Evolutionary conservation across 2,888 invertebrate species (phyloP), one percentile per base, ranked within the genome.

Genomic region (Caenorhabditis plicata): DNA sequence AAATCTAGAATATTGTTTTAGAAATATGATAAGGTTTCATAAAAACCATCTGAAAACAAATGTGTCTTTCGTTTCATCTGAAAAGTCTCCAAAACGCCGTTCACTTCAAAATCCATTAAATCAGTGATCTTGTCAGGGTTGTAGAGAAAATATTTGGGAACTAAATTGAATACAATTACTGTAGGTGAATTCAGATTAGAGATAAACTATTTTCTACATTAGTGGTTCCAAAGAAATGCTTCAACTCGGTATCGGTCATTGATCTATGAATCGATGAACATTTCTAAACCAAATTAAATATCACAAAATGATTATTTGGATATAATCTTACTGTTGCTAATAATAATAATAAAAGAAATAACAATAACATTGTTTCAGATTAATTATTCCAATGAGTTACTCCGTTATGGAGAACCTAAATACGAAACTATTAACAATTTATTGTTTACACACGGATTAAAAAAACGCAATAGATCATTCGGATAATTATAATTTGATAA

Each of bases 141-240:
- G 45, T 60, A 58, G 53, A 66, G 15, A 53, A 55, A 66, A 42
- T 66, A 66, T 40, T 55, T 42, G 2, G 66, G 63, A 33, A 66
- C 62, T 63, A 53, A 27, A 62, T 52, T 4, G 1, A 26, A 13
- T 19, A 39, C 17, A 26, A 38, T 27, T n/a, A 39, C 39, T 26
- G 33, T 36, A 27, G 25, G 26, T 11, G 5, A 17, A 42, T 23
- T 44, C 39, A 40, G 17, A 9, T 13, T 22, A 40, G 22, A 47
- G 29, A 52, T 31, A 31, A 44, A 55, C 61, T 41, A 51, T 40
- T 61, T 26, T 42, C 55, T 43, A 43, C 43, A 47, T 55, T 45
- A 32, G 53, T 52, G 2, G 53, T 53, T 22, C 63, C 63, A 27
- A 63, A 63, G 32, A 53, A 57, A 36, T 63, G 63, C 42, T 53